A percentile compares a stretch with the other conserved stretches of the same genome.
Conservation (phyloP, 2,113 vertebrate species). For the Datnioides undecimradiatus region DNA sequence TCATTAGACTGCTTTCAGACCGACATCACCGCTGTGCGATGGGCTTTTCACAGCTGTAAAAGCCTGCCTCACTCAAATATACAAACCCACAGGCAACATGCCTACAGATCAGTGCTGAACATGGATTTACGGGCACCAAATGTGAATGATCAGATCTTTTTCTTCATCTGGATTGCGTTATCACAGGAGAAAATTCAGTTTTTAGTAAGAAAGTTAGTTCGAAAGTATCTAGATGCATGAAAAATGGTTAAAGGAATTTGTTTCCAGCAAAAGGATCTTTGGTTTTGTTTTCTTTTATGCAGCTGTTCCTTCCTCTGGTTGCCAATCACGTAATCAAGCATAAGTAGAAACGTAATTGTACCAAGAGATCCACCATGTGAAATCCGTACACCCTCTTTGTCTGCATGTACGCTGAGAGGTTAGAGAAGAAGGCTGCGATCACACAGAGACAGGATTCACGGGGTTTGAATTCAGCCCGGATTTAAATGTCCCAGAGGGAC, state of each 20-base stretch:
- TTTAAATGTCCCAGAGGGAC: conserved; percentile 6
- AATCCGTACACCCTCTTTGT: not conserved
- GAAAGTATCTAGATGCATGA: no score
- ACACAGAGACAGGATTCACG: not conserved
- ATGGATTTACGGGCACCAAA: not conserved
- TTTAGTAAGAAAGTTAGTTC: no score
- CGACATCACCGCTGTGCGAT: not conserved
- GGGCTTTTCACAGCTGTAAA: not conserved
- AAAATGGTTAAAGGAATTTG: not conserved
- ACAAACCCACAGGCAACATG: not conserved
- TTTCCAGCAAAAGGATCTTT: not conserved
- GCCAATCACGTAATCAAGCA: not conserved
- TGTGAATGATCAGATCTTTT: not conserved
- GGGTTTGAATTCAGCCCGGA: no score
- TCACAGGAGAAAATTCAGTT: no score
- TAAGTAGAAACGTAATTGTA: not conserved
- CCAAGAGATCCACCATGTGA: not conserved
- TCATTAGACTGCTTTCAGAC: not conserved
- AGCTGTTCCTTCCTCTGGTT: not conserved
- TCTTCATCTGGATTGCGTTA: not conserved
- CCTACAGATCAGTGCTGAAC: not conserved
- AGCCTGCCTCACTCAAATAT: not conserved
- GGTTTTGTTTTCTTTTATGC: not conserved
- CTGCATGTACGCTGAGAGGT: not conserved
- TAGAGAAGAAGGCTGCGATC: not conserved